Base-by-base conservation (phyloP, 2,888 invertebrate genomes). In the Biston betularia region DNA sequence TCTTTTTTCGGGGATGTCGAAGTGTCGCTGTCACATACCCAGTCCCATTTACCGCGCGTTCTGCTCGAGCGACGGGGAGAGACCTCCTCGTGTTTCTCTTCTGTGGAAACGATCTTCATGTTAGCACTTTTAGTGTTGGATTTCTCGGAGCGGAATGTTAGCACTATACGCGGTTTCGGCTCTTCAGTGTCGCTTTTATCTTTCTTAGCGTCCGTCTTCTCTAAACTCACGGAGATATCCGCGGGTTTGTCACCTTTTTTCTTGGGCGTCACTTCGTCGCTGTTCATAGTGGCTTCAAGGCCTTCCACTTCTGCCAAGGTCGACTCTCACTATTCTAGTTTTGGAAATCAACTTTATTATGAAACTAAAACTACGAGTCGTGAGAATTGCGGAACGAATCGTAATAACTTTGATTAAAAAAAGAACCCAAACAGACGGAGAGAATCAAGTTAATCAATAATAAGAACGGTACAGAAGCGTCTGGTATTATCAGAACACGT, bases 81-180 rank as follows among this genome's bases (percentile, higher is more conserved):
- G 14, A 84, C 77, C 34, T 90, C 89, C 65, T 92, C 91, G 57
- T 88, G 88, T 75, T 90, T 93, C 65, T 94, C 93, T 70, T 90
- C 93, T 52, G 85, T 88, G 0, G 91, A 89, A 54, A 92, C 94
- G 15, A 93, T 94, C 80, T 94, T 94, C 88, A 95, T 93, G 69
- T 93, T 94, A 61, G 88, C 89, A 54, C 87, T 94, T 69, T 94
- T 94, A 0, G 92, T 88, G 69, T 94, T 94, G 2, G 92, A 92
- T 77, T 95, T 95, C 66, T 95, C 95, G 0, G 95, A 95, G n/a
- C 95, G 91, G 72, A 95, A 95, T 0, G 95, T 95, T 42, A 95
- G 82, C 9, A 95, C 95, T 65, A 95, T 95, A 49, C 95, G 92
- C 3, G 95, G 95, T 78, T 95, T 95, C 0, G 90, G 89, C 63